Percentiles rank a stretch among this genome's conserved stretches.
These are phyloP conservation scores for Synergus laeviventris DNA, from an alignment of 2,888 invertebrate species.

Conservation along the genomic window DNA sequence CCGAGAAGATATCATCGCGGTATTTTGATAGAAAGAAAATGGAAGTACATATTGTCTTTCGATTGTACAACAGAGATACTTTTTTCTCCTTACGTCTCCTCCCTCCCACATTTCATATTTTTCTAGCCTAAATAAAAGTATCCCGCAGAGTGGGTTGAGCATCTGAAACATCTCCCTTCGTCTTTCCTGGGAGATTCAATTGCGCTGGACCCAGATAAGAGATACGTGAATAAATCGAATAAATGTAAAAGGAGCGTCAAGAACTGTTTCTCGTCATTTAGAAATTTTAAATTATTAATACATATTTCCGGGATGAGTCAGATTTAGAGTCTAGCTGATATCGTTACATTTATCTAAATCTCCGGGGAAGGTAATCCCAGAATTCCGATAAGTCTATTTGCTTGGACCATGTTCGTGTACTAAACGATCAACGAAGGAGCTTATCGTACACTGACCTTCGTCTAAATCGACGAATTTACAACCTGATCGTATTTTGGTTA, in stretches of 20 bases:
- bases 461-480: background rate
- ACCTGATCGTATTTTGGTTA: background rate
- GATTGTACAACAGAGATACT: conserved; percentile 20
- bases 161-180: background rate
- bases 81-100: background rate
- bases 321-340: background rate
- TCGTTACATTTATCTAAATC: conserved; percentile 10
- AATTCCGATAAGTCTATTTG: conserved; percentile 4
- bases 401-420: background rate
- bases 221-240: background rate
- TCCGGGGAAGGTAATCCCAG: background rate
- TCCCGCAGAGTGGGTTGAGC: conserved; percentile 19
- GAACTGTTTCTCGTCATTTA: background rate
- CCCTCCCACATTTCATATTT: conserved; percentile 13
- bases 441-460: background rate
- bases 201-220: background rate
- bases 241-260: background rate
- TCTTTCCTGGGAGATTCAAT: background rate
- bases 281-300: background rate
- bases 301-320: background rate
- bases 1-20: conserved; percentile 22
- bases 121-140: conserved; percentile 11
- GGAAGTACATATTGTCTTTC: conserved; percentile 24
- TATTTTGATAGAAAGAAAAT: conserved; percentile 5
- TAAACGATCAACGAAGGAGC: background rate